Conservation (phyloP, 2,113 vertebrate species). For the Gracilinanus agilis region DNA sequence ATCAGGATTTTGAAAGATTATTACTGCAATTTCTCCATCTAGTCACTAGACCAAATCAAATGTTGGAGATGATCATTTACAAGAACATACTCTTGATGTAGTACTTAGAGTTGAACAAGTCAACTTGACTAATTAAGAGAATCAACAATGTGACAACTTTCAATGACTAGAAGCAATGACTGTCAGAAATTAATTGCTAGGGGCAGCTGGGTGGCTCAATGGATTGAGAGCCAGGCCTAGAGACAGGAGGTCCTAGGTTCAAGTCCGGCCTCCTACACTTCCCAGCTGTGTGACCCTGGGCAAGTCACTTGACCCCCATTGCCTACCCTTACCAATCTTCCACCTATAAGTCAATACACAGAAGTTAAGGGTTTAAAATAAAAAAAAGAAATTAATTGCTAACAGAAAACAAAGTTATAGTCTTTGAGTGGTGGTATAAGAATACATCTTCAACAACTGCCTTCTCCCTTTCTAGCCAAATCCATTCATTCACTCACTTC, state of each 20-base stretch:
- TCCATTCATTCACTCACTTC: not conserved
- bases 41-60: conserved; percentile 30
- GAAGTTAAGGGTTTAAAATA: too few species aligned
- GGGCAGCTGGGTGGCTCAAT: too few species aligned
- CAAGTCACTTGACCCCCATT: too few species aligned
- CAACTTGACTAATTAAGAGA: not conserved
- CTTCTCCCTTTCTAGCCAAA: not conserved
- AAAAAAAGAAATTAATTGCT: not conserved
- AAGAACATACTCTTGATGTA: conserved; percentile 13
- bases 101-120: not conserved
- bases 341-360: too few species aligned
- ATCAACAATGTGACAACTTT: not conserved
- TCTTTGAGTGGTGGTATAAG: not conserved
- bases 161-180: not conserved
- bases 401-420: not conserved
- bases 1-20: not conserved
- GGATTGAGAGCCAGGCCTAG: too few species aligned
- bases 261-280: too few species aligned
- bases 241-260: too few species aligned
- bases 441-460: not conserved
- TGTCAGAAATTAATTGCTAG: not conserved
- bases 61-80: conserved; percentile 17
- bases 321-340: too few species aligned
- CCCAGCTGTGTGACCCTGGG: too few species aligned
- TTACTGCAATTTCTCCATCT: conserved; percentile 25